phyloP scores from a whole-genome alignment of 1,140 invertebrate species.

The Oryctes rhinoceros region DNA sequence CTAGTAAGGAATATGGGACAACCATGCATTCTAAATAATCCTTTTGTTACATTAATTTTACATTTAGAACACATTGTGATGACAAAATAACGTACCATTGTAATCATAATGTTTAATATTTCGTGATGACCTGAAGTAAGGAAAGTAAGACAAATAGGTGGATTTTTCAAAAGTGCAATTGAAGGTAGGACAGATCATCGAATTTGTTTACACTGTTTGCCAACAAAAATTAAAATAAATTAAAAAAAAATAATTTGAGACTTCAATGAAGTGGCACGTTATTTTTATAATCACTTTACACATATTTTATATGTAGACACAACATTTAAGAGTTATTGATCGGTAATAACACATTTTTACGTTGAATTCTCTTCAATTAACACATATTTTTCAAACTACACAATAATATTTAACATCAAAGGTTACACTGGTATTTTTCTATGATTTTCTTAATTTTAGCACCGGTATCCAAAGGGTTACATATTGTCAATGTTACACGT shows the following conservation, averaged over 20 bases:
- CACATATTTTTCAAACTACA: neutral
- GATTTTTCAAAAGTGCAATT: too few species aligned
- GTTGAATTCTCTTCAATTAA: too few species aligned
- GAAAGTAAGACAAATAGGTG: too few species aligned
- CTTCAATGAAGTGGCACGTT: too few species aligned
- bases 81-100: too few species aligned
- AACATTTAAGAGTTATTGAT: neutral
- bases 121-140: neutral
- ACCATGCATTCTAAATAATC: too few species aligned
- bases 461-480: constrained; percentile 18
- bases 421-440: neutral
- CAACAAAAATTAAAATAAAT: too few species aligned
- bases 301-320: neutral
- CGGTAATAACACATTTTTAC: neutral
- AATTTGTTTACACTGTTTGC: too few species aligned
- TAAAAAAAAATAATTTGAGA: neutral
- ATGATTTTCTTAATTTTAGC: neutral
- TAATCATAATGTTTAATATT: neutral
- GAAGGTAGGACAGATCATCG: too few species aligned
- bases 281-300: neutral
- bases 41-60: too few species aligned
- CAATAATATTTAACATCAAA: constrained; percentile 7
- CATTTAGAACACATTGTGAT: too few species aligned
- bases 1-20: too few species aligned
- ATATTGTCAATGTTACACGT: constrained; percentile 15